Conservation (phyloP, 2,113 vertebrate genomes). For the Paedocypris sp. region DNA sequence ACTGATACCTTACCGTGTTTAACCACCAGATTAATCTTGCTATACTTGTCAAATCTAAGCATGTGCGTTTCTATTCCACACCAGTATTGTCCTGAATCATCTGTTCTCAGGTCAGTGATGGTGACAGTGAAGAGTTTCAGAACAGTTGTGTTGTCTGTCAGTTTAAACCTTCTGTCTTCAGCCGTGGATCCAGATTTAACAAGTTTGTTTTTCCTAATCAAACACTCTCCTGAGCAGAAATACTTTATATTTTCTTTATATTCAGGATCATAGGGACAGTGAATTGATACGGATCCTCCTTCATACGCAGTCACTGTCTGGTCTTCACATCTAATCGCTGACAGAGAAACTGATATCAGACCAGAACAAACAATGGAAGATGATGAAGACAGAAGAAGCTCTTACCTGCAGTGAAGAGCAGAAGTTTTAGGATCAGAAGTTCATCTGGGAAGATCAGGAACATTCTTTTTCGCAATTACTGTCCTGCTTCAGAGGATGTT, state of each 20-base stretch:
- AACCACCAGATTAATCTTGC: not conserved
- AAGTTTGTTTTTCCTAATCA: not conserved
- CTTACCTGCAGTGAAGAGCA: constrained; percentile 1
- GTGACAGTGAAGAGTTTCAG: constrained; percentile 1
- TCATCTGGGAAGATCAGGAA: not conserved
- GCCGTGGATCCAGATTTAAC: not conserved
- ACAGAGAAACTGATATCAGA: not conserved
- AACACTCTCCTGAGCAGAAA: not conserved
- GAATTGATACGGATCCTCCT: not conserved
- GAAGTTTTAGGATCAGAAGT: not conserved
- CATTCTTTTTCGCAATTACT: not conserved
- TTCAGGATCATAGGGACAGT: not conserved
- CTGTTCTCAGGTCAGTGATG: not conserved
- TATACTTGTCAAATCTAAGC: not conserved
- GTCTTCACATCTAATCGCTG: not conserved
- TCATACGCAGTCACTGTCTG: not conserved
- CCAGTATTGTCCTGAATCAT: constrained; percentile 22
- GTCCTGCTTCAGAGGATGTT: not conserved
- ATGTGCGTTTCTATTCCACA: not conserved
- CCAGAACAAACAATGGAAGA: not conserved
- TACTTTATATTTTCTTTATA: not conserved
- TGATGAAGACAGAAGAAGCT: not conserved
- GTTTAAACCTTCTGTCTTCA: not conserved
- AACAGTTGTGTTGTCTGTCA: not conserved
- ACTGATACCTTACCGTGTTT: not conserved